These are phyloP conservation scores for Limnephilus lunatus DNA, from an alignment of 2,888 invertebrate genomes.

Conservation along the genomic window DNA sequence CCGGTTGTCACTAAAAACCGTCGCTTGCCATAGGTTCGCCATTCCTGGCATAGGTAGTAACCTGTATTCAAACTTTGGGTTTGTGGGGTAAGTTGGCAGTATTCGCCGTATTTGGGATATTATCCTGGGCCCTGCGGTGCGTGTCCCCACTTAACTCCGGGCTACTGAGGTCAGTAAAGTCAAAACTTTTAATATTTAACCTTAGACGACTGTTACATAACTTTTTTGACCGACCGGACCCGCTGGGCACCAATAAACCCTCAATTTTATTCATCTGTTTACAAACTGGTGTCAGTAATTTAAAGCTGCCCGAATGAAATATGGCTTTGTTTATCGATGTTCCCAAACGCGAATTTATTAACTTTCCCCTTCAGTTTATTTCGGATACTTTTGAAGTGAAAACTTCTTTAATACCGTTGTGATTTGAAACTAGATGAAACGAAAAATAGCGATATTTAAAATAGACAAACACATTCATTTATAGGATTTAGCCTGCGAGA, in stretches of 20 bases:
- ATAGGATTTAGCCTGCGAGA: too few species aligned
- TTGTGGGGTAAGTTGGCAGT: not conserved
- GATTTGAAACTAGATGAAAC: too few species aligned
- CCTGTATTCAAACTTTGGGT: not conserved
- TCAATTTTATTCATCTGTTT: constrained; percentile 28
- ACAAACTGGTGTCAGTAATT: not conserved
- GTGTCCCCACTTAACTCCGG: constrained; percentile 32
- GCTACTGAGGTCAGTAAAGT: constrained; percentile 20
- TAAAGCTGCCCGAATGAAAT: not conserved
- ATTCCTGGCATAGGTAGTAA: not conserved
- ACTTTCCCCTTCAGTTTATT: not conserved
- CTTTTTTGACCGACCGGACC: constrained; percentile 26
- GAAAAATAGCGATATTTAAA: too few species aligned
- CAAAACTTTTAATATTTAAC: constrained; percentile 38
- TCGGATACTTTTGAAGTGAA: too few species aligned
- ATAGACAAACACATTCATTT: too few species aligned
- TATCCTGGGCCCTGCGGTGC: constrained; percentile 4
- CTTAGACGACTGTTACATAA: constrained; percentile 24
- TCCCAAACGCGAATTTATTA: not conserved
- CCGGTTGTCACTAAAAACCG: not conserved
- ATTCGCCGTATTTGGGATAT: not conserved
- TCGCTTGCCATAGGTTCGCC: not conserved
- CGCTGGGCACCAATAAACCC: not conserved
- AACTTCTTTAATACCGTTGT: too few species aligned
- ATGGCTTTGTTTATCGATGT: not conserved